These are phyloP conservation scores for Micromys minutus DNA, from an alignment of 2,113 vertebrate genomes.

Conservation along the genomic window DNA sequence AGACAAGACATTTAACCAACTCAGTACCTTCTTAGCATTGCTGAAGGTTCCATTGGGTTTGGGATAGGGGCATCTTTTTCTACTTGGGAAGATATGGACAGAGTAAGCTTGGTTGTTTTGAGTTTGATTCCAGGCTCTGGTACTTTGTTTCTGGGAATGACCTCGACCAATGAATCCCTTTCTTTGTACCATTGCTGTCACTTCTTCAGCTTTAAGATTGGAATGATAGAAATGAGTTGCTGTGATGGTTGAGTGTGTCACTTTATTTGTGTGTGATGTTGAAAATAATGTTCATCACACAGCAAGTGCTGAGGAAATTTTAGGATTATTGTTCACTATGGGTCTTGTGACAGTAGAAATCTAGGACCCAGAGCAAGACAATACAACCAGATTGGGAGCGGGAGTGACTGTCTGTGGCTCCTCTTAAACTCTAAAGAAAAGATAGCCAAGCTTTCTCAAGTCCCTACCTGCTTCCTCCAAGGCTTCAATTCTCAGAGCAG, in stretches of 20 bases:
- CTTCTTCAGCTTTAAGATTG: neutral
- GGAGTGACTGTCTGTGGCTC: neutral
- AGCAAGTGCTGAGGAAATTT: neutral
- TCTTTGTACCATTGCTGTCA: neutral
- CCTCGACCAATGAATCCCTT: neutral
- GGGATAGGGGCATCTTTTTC: neutral
- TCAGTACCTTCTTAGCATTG: neutral
- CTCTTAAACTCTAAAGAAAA: neutral
- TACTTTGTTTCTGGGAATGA: neutral
- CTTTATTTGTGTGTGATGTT: neutral
- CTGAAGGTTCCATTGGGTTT: neutral
- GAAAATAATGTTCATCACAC: neutral
- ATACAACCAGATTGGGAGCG: neutral
- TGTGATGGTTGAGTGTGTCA: neutral
- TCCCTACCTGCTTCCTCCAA: too few relatives aligned
- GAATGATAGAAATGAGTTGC: neutral
- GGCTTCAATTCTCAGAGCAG: neutral
- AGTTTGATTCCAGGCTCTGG: neutral
- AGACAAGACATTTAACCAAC: neutral
- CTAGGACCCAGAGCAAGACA: neutral
- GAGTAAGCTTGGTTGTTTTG: neutral
- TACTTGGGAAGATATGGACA: neutral
- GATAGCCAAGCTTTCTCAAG: neutral
- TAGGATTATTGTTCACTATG: neutral
- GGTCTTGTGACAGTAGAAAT: neutral